These are phyloP conservation scores for Intellagama lesueurii DNA, from an alignment of 2,797 vertebrate species.

Conservation along the genomic window DNA sequence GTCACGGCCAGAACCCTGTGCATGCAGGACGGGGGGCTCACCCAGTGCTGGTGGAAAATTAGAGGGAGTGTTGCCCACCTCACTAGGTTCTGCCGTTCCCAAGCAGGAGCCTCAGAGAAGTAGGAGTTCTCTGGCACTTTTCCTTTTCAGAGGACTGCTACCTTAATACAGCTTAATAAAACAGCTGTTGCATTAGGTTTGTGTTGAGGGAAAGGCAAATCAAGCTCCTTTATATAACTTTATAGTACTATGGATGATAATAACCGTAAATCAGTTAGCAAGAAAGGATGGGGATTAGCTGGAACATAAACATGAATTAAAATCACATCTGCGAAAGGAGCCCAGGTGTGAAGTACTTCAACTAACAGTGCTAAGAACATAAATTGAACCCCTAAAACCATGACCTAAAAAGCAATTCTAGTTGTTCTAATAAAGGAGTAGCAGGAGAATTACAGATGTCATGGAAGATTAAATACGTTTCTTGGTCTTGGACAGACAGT, in stretches of 20 bases:
- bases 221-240: constrained; percentile 17
- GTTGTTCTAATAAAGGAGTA: constrained; percentile 63
- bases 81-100: neutral
- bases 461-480: constrained; percentile 55
- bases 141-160: neutral
- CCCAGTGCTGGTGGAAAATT: too few relatives aligned
- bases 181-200: neutral
- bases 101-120: neutral
- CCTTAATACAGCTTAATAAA: neutral
- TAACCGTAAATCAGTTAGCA: constrained; percentile 49
- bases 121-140: too few relatives aligned
- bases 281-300: constrained; percentile 41
- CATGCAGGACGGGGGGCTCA: too few relatives aligned
- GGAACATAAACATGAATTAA: constrained; percentile 67
- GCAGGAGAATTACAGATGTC: constrained; percentile 55
- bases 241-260: constrained; percentile 29
- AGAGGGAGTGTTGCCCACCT: neutral
- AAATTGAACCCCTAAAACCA: constrained; percentile 52
- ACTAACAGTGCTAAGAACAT: constrained; percentile 57
- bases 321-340: constrained; percentile 41
- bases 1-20: too few relatives aligned
- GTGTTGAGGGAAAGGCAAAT: neutral
- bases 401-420: constrained; percentile 48
- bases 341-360: constrained; percentile 29
- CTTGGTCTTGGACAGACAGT: constrained; percentile 48